Percentiles rank a stretch among this genome's conserved stretches.
Evolutionary conservation across 2,797 vertebrate genomes (phyloP).

Genomic region (Tragelaphus eurycerus): DNA sequence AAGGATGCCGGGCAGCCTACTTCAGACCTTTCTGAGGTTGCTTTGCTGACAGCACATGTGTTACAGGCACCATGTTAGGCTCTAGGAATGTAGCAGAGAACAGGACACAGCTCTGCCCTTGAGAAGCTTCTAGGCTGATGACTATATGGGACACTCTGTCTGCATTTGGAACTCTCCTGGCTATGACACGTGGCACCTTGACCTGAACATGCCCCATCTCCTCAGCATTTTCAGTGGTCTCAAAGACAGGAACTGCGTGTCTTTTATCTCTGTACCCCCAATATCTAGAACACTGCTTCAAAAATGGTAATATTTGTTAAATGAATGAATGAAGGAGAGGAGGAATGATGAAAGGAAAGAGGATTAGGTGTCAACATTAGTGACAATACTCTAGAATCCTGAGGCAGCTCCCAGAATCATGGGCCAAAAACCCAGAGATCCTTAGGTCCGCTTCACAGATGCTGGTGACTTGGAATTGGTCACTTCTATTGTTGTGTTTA

Average conservation of each 20-base stretch:
- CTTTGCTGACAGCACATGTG: not conserved
- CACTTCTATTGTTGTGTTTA: slow-evolving; percentile 12
- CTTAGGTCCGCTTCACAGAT: not conserved
- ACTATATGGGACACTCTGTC: not conserved
- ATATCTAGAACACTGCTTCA: not conserved
- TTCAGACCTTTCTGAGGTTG: not conserved
- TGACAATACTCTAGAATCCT: not conserved
- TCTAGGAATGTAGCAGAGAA: not conserved
- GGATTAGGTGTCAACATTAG: not conserved
- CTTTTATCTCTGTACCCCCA: not conserved
- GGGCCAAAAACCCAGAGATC: not conserved
- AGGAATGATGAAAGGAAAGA: not conserved
- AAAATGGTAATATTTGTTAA: not conserved
- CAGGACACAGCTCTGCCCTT: not conserved
- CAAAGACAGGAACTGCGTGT: not conserved
- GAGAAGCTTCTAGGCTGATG: not conserved
- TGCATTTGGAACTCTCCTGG: not conserved
- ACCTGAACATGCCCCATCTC: not conserved
- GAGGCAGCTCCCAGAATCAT: not conserved
- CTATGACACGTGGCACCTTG: not conserved
- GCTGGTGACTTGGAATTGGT: not conserved
- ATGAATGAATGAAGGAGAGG: not conserved
- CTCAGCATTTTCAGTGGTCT: not conserved
- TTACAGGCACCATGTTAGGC: not conserved
- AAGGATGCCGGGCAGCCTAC: not conserved